Base-by-base conservation (phyloP, 2,888 invertebrate genomes). In the Villa cingulata region DNA sequence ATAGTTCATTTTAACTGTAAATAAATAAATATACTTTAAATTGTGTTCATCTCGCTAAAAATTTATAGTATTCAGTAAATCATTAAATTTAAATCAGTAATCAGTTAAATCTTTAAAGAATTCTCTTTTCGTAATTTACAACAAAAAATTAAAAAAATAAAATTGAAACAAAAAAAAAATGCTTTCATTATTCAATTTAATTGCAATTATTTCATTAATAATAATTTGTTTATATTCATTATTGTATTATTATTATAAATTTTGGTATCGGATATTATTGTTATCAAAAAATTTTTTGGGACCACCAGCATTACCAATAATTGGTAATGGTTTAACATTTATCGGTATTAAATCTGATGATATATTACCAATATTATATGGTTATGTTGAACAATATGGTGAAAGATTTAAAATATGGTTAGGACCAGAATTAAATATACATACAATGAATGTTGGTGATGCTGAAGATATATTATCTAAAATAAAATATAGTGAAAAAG, bases 271-370 rank as follows among this genome's bases (percentile, higher is more conserved):
- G 9, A 32, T 3, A 32, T 9, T 32, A 12, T 12, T 32, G 4
- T 32, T 51, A 4, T 41, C 48, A 9, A 40, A 40, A 29, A 51
- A 55, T 4, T 55, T 64, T 45, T 47, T 51, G 5, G 63, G 62
- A 1, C 62, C 62, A 14, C 68, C 69, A 1, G 66, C 70, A 0
- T 45, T 68, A 19, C 75, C 75, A 0, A 3, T 75, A 1, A 46
- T 75, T 16, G 75, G 74, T 6, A 72, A 72, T 59, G 73, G 66
- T 2, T 45, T 55, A 38, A 59, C 69, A 49, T 61, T 72, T 19
- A 65, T 75, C 50, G 57, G 70, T n/a, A 70, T 66, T 48, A 57
- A 60, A 45, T 68, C 75, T n/a, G 58, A 70, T 51, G 62, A 49
- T 59, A 56, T 49, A 62, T 20, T 57, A 0, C 53, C 57, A 40